Evolutionary conservation across 64 coral and sea anemone species (phyloP), one percentile per base, ranked within the genome.

Genomic region (Trachythela sp.): DNA sequence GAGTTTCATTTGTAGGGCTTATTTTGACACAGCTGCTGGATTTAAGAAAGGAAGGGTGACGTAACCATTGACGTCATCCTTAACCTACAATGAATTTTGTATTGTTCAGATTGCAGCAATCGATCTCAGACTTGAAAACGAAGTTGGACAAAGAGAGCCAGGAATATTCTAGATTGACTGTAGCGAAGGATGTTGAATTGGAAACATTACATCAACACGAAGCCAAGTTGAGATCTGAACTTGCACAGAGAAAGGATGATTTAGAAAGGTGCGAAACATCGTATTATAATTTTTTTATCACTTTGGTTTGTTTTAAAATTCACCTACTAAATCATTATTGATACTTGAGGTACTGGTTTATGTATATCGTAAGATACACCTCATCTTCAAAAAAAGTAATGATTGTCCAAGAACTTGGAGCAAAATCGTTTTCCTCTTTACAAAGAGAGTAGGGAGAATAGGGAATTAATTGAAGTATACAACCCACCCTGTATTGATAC

Each of bases 161-260:
- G 52, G 91, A 95, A 14, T 60, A 90, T 20, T 86, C 86, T 35
- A 86, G 75, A 42, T 93, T 75, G 48, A 80, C 76, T 27, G 96
- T 99, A 17, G 91, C 91, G 13, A 92, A 89, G 30, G 96, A 99
- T 86, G 37, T 99, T 14, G 96, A 99, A 48, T 54, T 99, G 70
- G 93, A 99, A 41, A 86, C 93, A 35, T 85, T 99, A 22, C 60
- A 48, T 83, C 96, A 99, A 54, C 96, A 94, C 14, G 93, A 99
- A 41, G 93, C 93, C 43, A 99, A 99, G 56, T 86, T 95, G 80
- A 90, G 91, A 54, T 34, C 89, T 84, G 96, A 99, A 36, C 84
- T 95, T 31, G 89, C 72, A 41, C 86, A 91, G 40, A 88, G 92
- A 71, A 99, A 94, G 43, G 91, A 87, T 45, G 88, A 93, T 37